A percentile compares a stretch with the other conserved stretches of the same genome.
These are phyloP conservation scores for Agrypnia vestita DNA, from an alignment of 1,140 invertebrate species.

Conservation along the genomic window DNA sequence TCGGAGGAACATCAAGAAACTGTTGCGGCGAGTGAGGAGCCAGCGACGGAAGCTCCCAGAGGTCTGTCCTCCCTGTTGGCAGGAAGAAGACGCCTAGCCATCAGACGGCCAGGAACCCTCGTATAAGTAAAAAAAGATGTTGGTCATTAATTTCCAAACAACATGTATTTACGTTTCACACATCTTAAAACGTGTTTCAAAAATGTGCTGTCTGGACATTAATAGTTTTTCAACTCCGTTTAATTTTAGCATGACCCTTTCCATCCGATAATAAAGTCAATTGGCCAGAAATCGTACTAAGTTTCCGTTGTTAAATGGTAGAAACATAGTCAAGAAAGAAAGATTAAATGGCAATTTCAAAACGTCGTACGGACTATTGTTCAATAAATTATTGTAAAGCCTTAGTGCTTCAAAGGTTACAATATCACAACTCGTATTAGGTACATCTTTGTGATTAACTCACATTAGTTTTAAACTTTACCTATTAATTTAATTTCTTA, in stretches of 20 bases:
- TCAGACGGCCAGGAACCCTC: conserved; percentile 74
- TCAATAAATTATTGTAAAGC: neutral
- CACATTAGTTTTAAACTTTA: neutral
- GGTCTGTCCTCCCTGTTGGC: conserved; percentile 75
- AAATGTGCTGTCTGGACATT: neutral
- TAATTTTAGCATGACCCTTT: neutral
- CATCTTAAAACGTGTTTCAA: neutral
- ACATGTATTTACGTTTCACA: neutral
- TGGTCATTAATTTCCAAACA: neutral
- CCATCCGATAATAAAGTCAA: neutral
- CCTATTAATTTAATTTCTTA: neutral
- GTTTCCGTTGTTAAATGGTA: no score
- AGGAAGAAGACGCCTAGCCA: conserved; percentile 74
- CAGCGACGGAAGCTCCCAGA: conserved; percentile 73
- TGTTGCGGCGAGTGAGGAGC: conserved; percentile 72
- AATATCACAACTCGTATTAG: no score
- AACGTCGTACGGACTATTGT: neutral
- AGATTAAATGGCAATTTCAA: neutral
- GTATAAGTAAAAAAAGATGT: conserved; percentile 57
- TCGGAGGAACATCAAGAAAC: conserved; percentile 72
- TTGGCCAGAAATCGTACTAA: neutral
- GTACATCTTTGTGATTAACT: neutral
- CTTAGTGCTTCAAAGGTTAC: no score
- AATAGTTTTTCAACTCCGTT: neutral
- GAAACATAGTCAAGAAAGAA: conserved; percentile 10